Percentiles rank a stretch among this genome's conserved stretches.
Conservation (phyloP, 1,140 invertebrate species). For the Pseudomyrmex dendroicus region DNA sequence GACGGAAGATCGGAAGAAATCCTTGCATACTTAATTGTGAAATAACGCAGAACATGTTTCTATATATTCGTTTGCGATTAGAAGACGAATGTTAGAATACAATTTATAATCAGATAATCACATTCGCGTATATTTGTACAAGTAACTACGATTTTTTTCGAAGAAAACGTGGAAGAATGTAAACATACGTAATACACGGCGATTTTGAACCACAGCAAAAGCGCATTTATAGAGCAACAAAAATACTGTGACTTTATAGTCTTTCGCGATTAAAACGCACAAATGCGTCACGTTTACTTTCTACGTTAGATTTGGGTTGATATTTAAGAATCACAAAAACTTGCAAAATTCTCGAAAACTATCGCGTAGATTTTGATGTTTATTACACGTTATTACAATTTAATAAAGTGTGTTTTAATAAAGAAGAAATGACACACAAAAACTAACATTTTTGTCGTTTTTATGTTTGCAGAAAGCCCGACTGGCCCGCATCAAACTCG, state of each 20-base stretch:
- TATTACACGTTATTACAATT: no score
- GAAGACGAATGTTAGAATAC: not conserved
- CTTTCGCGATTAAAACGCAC: no score
- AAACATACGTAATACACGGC: no score
- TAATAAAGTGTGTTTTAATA: not conserved
- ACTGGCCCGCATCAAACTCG: slow-evolving; percentile 97
- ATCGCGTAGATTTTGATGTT: no score
- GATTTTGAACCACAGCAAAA: not conserved
- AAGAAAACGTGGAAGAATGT: not conserved
- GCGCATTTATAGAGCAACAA: no score
- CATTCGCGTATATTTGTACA: no score
- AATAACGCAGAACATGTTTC: not conserved
- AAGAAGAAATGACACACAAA: not conserved
- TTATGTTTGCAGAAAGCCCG: slow-evolving; percentile 96
- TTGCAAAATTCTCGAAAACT: no score
- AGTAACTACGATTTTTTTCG: not conserved
- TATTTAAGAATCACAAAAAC: no score
- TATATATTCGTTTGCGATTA: not conserved
- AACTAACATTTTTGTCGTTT: slow-evolving; percentile 44
- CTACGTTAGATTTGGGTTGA: no score
- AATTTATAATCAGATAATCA: not conserved
- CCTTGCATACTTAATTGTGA: slow-evolving; percentile 14
- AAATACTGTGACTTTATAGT: no score
- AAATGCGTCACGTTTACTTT: no score
- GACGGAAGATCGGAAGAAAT: not conserved